Evolutionary conservation across 2,888 invertebrate species (phyloP), one percentile per base, ranked within the genome.

Genomic region (Nasonovia ribisnigri): DNA sequence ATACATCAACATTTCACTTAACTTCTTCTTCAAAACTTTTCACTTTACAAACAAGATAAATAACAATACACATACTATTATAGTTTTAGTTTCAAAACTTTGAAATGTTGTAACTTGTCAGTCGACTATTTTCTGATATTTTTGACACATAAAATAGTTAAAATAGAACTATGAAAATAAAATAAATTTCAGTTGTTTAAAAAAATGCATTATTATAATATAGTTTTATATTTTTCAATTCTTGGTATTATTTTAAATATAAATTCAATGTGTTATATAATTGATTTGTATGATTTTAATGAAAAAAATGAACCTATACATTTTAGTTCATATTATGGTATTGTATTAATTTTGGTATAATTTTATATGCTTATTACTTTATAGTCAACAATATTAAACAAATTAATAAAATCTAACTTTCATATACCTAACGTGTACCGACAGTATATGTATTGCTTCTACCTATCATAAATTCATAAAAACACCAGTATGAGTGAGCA

Each of bases 21-120:
- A 46, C 43, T 90, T 57, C 36, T 89, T 60, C 29, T 60, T 46
- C n/a, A 26, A 60, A 46, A 88, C 88, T 88, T 88, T 88, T 88
- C 60, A 60, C 90, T 90, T 60, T 60, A 90, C 43, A 8, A 90
- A 42, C n/a, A 90, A 88, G 88, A 90, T 90, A 60, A 60, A 90
- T 60, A 67, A 67, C n/a, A 60, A 60, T n/a, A n/a, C 8, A 60
- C 46, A 46, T 20, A 24, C 46, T 84, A 86, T 86, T 60, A 42
- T 46, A 67, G 43, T 90, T 90, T 46, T n/a, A 60, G 60, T 89
- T 89, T 89, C 20, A 29, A 57, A 90, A 67, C 46, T 67, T 43
- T n/a, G 46, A 60, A 46, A 90, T n/a, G 29, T 90, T 67, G 29
- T 60, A 29, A 67, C n/a, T n/a, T 89, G 60, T 67, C 60, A 90